Conservation (phyloP, 2,888 invertebrate species). For the Acanthacorydalis orientalis region DNA sequence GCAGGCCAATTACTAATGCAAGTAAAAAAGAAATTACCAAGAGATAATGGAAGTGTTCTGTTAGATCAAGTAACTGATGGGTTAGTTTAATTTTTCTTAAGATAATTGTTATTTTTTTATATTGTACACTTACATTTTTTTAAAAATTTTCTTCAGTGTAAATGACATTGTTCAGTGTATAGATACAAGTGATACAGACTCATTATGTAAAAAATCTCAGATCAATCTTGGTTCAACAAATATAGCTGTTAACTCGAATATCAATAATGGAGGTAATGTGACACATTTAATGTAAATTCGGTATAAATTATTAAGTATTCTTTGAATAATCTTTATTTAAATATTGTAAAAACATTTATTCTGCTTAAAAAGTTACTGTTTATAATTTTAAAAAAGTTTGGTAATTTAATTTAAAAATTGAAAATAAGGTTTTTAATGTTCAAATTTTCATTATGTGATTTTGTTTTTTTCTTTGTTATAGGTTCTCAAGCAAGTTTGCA, state of each 20-base stretch:
- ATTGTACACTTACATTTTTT: neutral
- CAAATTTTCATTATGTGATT: too few relatives aligned
- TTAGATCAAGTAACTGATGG: constrained; percentile 5
- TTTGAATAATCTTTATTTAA: too few relatives aligned
- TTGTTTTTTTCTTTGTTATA: constrained; percentile 15
- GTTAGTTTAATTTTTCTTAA: neutral
- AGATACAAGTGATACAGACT: constrained; percentile 6
- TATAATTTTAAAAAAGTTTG: too few relatives aligned
- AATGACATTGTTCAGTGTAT: constrained; percentile 5
- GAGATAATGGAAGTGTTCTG: constrained; percentile 29
- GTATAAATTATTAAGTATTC: neutral
- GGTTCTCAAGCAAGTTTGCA: constrained; percentile 31
- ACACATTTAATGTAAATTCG: neutral
- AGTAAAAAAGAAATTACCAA: constrained; percentile 73
- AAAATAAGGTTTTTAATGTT: neutral
- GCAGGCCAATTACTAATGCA: constrained; percentile 50
- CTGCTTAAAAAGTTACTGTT: too few relatives aligned
- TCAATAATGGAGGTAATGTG: constrained; percentile 2
- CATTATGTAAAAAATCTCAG: constrained; percentile 6
- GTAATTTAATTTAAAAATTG: too few relatives aligned
- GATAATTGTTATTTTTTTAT: neutral
- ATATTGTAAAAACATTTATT: too few relatives aligned
- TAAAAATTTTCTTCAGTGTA: constrained; percentile 2
- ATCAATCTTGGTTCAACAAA: constrained; percentile 4
- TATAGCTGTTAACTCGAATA: neutral